Conservation (phyloP, 2,113 vertebrate species). For the Antechinus stuartii region DNA sequence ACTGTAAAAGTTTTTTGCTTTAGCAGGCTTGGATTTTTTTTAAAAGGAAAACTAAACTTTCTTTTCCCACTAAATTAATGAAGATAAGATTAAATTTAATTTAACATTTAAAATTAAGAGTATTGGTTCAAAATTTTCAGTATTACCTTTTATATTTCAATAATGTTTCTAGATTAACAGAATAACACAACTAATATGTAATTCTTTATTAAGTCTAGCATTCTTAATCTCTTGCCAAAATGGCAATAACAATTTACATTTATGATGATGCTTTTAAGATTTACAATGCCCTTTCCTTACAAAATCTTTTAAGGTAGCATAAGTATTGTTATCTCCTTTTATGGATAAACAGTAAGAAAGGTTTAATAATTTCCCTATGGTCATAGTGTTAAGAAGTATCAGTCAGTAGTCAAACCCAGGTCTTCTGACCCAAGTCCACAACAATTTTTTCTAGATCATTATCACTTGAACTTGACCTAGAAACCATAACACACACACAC, state of each 20-base stretch:
- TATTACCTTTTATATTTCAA: conserved; percentile 16
- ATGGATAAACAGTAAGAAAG: not conserved
- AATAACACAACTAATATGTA: not conserved
- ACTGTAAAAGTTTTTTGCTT: not conserved
- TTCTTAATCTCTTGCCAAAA: conserved; percentile 29
- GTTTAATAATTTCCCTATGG: not conserved
- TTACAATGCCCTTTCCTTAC: not conserved
- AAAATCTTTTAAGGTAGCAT: not conserved
- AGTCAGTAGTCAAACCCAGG: not conserved
- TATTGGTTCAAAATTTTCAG: not conserved
- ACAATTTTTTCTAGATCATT: not conserved
- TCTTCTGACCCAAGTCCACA: not conserved
- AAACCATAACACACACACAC: not conserved
- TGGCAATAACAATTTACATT: not conserved
- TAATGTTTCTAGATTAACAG: conserved; percentile 1
- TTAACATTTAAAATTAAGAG: conserved; percentile 1
- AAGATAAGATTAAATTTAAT: conserved; percentile 6
- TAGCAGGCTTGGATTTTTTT: conserved; percentile 30
- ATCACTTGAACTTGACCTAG: conserved; percentile 22
- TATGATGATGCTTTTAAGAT: not conserved
- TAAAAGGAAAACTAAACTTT: not conserved
- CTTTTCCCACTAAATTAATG: not conserved
- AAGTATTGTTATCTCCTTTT: not conserved
- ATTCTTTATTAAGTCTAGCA: conserved; percentile 30
- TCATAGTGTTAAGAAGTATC: not conserved